Evolutionary conservation across 30 jellyfish, hydroid and myxozoan species (phyloP).

Genomic region (Sanderia malayensis): DNA sequence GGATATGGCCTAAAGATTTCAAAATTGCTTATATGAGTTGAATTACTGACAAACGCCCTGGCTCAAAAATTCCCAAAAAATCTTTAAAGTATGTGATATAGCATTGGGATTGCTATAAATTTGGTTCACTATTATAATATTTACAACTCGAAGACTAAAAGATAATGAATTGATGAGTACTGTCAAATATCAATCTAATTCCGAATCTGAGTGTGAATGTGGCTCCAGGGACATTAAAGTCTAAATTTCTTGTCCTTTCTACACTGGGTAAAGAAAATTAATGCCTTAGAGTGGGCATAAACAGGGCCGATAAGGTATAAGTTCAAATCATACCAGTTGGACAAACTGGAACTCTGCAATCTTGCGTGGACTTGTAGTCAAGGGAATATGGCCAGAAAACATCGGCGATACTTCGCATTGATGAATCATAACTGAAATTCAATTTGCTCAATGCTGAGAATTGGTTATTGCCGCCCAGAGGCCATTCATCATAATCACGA

Average conservation of each 20-base stretch:
- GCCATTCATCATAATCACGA: neutral
- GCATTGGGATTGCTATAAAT: too few species aligned
- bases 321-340: neutral
- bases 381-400: neutral
- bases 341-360: slow-evolving; percentile 1
- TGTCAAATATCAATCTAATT: neutral
- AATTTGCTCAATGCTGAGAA: neutral
- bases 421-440: neutral
- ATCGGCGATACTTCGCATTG: neutral
- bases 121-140: too few species aligned
- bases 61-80: too few species aligned
- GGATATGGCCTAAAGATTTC: too few species aligned
- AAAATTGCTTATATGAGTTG: too few species aligned
- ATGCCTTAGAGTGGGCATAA: neutral
- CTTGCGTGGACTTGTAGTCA: neutral
- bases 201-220: too few species aligned
- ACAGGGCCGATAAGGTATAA: neutral
- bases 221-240: too few species aligned
- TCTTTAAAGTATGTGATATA: too few species aligned
- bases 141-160: neutral
- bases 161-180: neutral
- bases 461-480: neutral
- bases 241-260: too few species aligned
- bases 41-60: too few species aligned
- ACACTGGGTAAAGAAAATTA: neutral